A percentile compares a stretch with the other conserved stretches of the same genome.
Evolutionary conservation across 2,797 vertebrate species (phyloP).

Genomic region (Scolopax bukidnonensis): DNA sequence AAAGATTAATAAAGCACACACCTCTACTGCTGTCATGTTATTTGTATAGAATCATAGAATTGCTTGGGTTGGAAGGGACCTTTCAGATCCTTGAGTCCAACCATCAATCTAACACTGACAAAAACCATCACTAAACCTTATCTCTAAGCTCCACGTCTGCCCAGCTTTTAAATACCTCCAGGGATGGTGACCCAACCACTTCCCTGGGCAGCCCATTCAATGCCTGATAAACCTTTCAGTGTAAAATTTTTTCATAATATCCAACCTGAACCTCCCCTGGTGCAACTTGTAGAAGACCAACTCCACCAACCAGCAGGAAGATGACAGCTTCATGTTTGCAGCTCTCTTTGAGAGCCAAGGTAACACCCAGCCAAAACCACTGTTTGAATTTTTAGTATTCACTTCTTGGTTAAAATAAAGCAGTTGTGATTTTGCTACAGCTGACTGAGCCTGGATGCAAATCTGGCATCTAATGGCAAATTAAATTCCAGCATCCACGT

Average conservation of each 20-base stretch:
- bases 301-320: not conserved
- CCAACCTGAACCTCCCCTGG: too few relatives aligned
- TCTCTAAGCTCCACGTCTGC: too few relatives aligned
- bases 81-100: too few relatives aligned
- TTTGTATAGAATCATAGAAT: not conserved
- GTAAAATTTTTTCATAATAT: too few relatives aligned
- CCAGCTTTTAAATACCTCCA: too few relatives aligned
- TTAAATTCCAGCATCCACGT: slow-evolving; percentile 9
- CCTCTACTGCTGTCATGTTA: not conserved
- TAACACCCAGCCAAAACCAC: not conserved
- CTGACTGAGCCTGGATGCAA: not conserved
- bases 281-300: not conserved
- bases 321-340: not conserved
- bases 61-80: too few relatives aligned
- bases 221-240: too few relatives aligned
- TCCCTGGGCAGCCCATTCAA: too few relatives aligned
- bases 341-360: not conserved
- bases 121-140: too few relatives aligned
- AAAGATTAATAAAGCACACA: not conserved
- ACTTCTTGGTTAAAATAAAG: not conserved
- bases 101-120: too few relatives aligned
- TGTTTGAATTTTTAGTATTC: not conserved
- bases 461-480: slow-evolving; percentile 31
- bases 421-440: not conserved
- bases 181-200: too few relatives aligned